phyloP scores from a whole-genome alignment of 2,888 invertebrate species.

The Acanthopleura granulata region DNA sequence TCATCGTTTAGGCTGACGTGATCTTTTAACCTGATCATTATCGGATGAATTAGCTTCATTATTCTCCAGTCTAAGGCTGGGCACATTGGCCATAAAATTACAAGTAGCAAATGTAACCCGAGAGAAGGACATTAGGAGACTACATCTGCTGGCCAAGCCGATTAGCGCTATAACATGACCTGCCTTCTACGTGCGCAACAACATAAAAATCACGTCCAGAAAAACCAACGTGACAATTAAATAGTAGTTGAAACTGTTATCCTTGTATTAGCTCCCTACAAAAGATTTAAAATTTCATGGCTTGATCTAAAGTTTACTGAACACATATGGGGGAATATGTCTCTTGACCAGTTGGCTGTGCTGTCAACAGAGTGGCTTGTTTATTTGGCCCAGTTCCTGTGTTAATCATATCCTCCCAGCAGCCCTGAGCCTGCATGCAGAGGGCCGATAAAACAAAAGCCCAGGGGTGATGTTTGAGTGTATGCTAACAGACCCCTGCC shows the following conservation, averaged over 20 bases:
- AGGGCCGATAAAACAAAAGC: neutral
- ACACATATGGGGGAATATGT: neutral
- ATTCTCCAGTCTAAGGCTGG: too few relatives aligned
- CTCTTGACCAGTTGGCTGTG: neutral
- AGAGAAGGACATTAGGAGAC: too few relatives aligned
- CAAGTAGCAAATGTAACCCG: too few relatives aligned
- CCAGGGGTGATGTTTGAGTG: neutral
- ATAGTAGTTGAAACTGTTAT: neutral
- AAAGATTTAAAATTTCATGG: too few relatives aligned
- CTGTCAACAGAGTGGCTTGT: neutral
- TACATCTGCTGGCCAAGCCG: neutral
- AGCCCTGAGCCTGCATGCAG: neutral
- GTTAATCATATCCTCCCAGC: neutral
- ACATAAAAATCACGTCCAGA: neutral
- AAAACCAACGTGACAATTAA: neutral
- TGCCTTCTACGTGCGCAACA: neutral
- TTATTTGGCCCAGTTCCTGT: slow-evolving; percentile 6
- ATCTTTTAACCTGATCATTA: too few relatives aligned
- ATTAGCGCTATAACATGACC: neutral
- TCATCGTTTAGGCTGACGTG: too few relatives aligned
- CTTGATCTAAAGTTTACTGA: too few relatives aligned
- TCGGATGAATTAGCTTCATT: too few relatives aligned
- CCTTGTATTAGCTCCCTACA: too few relatives aligned
- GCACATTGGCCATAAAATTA: too few relatives aligned
- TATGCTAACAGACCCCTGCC: slow-evolving; percentile 7